These are phyloP conservation scores for Actinernus sp. DNA, from an alignment of 92 coral and sea anemone species.

Conservation along the genomic window DNA sequence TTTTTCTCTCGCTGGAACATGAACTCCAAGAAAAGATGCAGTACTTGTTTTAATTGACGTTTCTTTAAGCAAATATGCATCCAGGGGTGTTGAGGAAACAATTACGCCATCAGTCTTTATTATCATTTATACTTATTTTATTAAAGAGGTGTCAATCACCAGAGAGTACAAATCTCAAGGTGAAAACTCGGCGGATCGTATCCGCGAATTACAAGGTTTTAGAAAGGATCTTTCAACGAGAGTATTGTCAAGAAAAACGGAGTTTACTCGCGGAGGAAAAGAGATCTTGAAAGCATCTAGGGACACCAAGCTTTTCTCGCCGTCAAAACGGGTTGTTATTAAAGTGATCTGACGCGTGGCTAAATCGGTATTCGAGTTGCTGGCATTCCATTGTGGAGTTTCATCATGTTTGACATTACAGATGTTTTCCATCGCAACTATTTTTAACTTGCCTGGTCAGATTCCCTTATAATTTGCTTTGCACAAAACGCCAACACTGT, in stretches of 20 bases:
- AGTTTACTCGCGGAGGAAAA: constrained; percentile 21
- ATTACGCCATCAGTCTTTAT: constrained; percentile 71
- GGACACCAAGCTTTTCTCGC: background rate
- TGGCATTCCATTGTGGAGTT: constrained; percentile 1
- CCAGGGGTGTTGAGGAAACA: constrained; percentile 76
- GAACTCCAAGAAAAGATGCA: too few species aligned
- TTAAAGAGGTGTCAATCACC: constrained; percentile 93
- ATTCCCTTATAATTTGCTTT: too few species aligned
- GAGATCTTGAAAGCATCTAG: constrained; percentile 12
- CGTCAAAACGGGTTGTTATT: background rate
- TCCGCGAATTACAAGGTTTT: constrained; percentile 84
- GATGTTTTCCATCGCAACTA: background rate
- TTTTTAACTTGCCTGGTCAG: too few species aligned
- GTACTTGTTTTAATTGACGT: constrained; percentile 2
- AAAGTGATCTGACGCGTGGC: background rate
- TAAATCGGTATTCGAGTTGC: background rate
- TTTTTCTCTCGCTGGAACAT: too few species aligned
- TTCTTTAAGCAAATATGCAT: constrained; percentile 69
- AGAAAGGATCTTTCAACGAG: constrained; percentile 90
- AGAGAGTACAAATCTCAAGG: constrained; percentile 58
- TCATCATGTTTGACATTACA: background rate
- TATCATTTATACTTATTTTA: constrained; percentile 78
- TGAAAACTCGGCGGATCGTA: constrained; percentile 29
- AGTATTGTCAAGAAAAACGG: constrained; percentile 63
- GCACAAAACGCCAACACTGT: too few species aligned